These are phyloP conservation scores for Sinosuthora webbiana DNA, from an alignment of 2,113 vertebrate genomes.

Conservation along the genomic window DNA sequence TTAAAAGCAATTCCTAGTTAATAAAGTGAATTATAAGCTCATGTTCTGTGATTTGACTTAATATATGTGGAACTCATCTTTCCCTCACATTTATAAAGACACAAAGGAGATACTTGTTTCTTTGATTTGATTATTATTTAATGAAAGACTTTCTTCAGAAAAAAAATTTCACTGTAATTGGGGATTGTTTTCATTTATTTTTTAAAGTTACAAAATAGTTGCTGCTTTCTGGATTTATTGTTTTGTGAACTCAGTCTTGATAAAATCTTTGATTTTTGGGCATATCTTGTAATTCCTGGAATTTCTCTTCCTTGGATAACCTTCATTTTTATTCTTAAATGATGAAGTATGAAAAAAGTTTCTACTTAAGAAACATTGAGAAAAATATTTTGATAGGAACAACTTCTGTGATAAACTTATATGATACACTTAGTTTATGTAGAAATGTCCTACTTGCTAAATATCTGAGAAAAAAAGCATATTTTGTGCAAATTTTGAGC, in stretches of 20 bases:
- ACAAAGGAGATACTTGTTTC: background rate
- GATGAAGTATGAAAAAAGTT: background rate
- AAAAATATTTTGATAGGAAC: background rate
- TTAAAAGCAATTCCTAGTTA: background rate
- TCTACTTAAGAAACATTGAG: background rate
- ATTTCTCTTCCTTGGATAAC: background rate
- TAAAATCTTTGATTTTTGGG: background rate
- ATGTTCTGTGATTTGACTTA: background rate
- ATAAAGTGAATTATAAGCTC: background rate
- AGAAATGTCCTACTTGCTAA: background rate
- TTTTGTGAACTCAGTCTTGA: background rate
- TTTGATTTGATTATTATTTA: background rate
- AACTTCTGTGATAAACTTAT: background rate
- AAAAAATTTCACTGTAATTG: background rate
- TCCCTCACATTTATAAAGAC: background rate
- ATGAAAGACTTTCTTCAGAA: background rate
- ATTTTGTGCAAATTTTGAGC: background rate
- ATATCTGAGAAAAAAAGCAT: background rate
- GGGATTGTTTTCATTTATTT: background rate
- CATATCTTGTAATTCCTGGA: background rate
- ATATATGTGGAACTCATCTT: background rate
- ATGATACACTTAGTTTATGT: background rate
- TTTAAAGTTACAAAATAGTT: background rate
- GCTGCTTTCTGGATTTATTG: background rate
- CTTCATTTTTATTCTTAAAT: background rate